Evolutionary conservation across 1,140 invertebrate species (phyloP), one percentile per base, ranked within the genome.

Genomic region (Armadillidium nasatum): DNA sequence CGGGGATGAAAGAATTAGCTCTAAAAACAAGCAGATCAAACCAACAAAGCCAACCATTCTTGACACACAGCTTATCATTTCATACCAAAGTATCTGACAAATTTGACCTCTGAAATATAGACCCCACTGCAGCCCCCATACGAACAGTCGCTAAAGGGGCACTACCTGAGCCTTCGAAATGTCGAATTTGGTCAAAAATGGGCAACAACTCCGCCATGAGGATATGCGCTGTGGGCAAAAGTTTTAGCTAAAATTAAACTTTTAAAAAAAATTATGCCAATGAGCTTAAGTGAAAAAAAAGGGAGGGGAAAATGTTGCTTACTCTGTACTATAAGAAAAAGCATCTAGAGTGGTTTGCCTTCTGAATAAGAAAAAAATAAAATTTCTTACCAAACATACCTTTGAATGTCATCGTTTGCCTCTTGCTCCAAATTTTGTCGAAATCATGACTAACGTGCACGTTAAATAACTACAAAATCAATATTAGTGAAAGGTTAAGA

Each of bases 121-220:
- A 74, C 13, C 78, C 78, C 71, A 74, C 75, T 70, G 78, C 72
- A 60, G 11, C 19, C 66, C 80, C 80, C 75, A 81, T 70, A 60
- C 77, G 77, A 71, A 81, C 76, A 67, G 80, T 81, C 33, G 77
- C 78, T 66, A 81, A 76, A 46, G 80, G 45, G 67, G 77, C 80
- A 77, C 73, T 77, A 54, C 71, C 74, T n/a, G 73, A 72, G 19
- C 77, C 77, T 13, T 81, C 80, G 46, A 50, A 70, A 66, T 81
- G 76, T 84, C 93, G 89, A 84, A 95, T 89, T 87, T 91, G 91
- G 87, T 94, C 93, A 89, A 95, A 94, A 87, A 94, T 94, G 84
- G 93, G 93, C 91, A 92, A 93, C 89, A 95, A 89, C 87, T 94
- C 91, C 88, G 89, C 92, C 89, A 94, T 90, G 89, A 94, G 92